A percentile compares a stretch with the other conserved stretches of the same genome.
These are phyloP conservation scores for Vulpes lagopus DNA, from an alignment of 2,113 vertebrate genomes.

Conservation along the genomic window DNA sequence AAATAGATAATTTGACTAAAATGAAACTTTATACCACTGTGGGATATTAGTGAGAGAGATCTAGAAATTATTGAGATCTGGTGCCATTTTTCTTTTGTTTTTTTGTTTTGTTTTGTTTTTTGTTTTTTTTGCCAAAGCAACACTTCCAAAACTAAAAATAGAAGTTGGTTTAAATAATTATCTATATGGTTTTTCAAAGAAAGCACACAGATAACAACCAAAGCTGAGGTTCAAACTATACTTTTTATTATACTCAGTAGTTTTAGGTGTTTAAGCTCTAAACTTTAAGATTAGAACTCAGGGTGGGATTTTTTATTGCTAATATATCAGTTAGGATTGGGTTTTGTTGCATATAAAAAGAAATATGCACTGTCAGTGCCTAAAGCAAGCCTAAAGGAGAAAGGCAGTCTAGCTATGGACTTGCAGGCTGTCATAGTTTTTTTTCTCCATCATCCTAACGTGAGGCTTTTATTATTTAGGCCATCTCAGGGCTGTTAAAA, in stretches of 20 bases:
- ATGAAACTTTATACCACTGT: neutral
- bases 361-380: neutral
- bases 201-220: neutral
- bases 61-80: neutral
- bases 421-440: neutral
- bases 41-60: neutral
- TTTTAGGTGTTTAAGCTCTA: neutral
- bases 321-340: neutral
- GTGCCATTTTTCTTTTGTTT: constrained; percentile 3
- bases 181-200: constrained; percentile 15
- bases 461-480: neutral
- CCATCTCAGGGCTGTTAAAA: neutral
- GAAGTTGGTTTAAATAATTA: constrained; percentile 23
- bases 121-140: neutral
- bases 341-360: neutral
- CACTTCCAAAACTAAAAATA: constrained; percentile 60
- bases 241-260: neutral
- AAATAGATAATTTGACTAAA: neutral
- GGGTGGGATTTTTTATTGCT: neutral
- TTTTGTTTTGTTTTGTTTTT: neutral
- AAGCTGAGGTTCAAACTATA: neutral
- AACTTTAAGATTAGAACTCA: neutral
- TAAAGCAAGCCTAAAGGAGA: neutral
- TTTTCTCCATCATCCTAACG: neutral
- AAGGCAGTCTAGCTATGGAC: neutral